Percentiles rank a stretch among this genome's conserved stretches.
Conservation (phyloP, 2,113 vertebrate genomes). For the Chrysochloris asiatica region DNA sequence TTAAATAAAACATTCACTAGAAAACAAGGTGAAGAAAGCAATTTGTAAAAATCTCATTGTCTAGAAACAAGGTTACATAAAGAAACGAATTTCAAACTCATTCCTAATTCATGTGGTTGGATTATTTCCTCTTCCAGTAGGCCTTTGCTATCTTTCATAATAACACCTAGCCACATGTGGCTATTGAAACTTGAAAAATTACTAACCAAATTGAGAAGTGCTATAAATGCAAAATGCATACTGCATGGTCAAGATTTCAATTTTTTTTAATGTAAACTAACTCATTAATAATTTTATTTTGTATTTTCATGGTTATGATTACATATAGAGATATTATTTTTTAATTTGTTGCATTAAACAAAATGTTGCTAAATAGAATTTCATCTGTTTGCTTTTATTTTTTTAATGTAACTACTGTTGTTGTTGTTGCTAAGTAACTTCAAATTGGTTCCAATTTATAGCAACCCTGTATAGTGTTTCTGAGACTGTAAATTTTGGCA, state of each 20-base stretch:
- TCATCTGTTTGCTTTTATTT: not conserved
- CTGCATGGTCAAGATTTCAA: not conserved
- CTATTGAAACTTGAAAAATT: not conserved
- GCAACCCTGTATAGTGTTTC: too few species aligned
- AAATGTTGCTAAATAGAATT: constrained; percentile 40
- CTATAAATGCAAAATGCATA: not conserved
- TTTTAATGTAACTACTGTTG: too few species aligned
- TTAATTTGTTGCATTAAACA: not conserved
- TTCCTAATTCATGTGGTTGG: not conserved
- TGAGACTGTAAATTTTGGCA: too few species aligned
- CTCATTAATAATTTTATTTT: constrained; percentile 10
- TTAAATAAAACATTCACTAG: constrained; percentile 91
- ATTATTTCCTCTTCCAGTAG: not conserved
- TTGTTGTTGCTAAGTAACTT: too few species aligned
- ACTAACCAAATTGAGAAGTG: not conserved
- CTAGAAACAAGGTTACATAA: not conserved
- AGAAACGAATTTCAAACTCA: not conserved
- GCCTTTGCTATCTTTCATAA: not conserved
- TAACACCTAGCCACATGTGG: not conserved
- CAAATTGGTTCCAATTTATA: too few species aligned
- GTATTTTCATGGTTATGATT: not conserved
- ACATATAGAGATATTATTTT: not conserved
- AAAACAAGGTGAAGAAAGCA: constrained; percentile 38
- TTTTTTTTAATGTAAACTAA: not conserved
- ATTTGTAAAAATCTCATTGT: not conserved